These are phyloP conservation scores for Cololabis saira DNA, from an alignment of 2,113 vertebrate species.

Conservation along the genomic window DNA sequence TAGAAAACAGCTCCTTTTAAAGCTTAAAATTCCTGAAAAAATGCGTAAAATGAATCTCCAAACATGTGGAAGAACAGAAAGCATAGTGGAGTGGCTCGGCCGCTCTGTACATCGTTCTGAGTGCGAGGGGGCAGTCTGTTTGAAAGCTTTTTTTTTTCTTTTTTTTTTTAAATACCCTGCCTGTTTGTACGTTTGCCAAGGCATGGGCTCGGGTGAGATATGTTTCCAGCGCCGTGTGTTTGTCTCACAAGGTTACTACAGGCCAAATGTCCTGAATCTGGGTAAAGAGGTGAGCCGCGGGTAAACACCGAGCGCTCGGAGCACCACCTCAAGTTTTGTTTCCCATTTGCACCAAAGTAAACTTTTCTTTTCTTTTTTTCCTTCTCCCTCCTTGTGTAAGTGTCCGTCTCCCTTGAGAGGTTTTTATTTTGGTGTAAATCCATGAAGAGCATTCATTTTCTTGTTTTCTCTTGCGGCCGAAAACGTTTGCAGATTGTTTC, in stretches of 20 bases:
- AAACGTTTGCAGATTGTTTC: conserved; percentile 59
- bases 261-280: neutral
- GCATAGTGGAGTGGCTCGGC: conserved; percentile 4
- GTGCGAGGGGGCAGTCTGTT: neutral
- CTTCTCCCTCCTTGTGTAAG: neutral
- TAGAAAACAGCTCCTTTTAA: conserved; percentile 43
- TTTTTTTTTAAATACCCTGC: neutral
- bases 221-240: neutral
- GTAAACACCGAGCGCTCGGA: neutral
- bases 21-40: conserved; percentile 65
- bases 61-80: conserved; percentile 35
- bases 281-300: neutral
- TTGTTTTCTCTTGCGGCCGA: conserved; percentile 29
- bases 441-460: conserved; percentile 46
- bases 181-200: neutral
- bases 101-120: neutral
- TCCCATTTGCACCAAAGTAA: conserved; percentile 3
- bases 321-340: neutral
- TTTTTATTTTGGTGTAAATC: conserved; percentile 24
- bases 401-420: neutral
- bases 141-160: neutral
- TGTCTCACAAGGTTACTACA: neutral
- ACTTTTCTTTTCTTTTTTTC: conserved; percentile 1
- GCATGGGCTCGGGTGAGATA: neutral
- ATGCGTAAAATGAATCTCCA: conserved; percentile 68